Evolutionary conservation across 2,888 invertebrate species (phyloP), one percentile per base, ranked within the genome.

Genomic region (Trichopoda pennipes): DNA sequence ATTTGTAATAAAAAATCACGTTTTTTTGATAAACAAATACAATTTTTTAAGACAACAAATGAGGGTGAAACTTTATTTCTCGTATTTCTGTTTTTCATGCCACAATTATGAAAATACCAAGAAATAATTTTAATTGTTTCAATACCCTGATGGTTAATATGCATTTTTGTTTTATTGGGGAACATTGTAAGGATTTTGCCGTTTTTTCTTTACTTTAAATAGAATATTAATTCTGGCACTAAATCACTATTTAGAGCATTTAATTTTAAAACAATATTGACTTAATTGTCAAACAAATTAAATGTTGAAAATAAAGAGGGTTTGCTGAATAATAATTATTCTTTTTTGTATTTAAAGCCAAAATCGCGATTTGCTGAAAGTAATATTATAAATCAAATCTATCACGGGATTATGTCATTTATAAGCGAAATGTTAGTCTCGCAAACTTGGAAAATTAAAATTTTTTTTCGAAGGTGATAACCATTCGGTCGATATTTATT

Each of bases 171-270:
- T 32, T 32, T 32, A 35, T 61, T 51, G 6, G 14, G 2, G 2
- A 38, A 38, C 38, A 38, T 38, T 38, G 10, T 38, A 12, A 38
- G 8, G 38, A 12, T 42, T 16, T 53, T 44, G 35, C 58, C 7
- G 9, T 53, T 17, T 16, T 3, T 28, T 42, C 3, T 16, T 3
- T 35, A 32, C 49, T 73, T 23, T 63, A 76, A 80, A 78, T 75
- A 72, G 63, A 60, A 78, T 78, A 80, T 64, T 78, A 68, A 78
- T 73, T 83, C 66, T 56, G 47, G 76, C 80, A 75, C 79, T 72
- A 83, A 84, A 83, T 83, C 81, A 63, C 28, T 64, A 44, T 72
- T 68, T 63, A 14, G 53, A 51, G 16, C 1, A 42, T 49, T 51
- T 56, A 38, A 51, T 68, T 35, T 56, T n/a, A 58, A 32, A 32